Evolutionary conservation across 2,113 vertebrate species (phyloP).

Genomic region (Microtus montanus): DNA sequence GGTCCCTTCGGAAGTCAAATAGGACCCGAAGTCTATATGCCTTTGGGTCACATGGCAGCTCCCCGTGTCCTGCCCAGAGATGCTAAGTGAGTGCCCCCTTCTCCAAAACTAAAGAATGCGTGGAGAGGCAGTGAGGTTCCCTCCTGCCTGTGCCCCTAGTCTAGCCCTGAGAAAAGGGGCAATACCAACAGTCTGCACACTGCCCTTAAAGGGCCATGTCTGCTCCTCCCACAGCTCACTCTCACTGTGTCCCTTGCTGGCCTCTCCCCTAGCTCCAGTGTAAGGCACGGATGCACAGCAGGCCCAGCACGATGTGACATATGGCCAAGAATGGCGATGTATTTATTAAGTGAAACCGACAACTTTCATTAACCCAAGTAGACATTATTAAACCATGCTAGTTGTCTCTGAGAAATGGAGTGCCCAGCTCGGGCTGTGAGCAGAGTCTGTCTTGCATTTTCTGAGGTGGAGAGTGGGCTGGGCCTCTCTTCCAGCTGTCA

Average conservation of each 20-base stretch:
- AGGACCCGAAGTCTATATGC: not conserved
- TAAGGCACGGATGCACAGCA: not conserved
- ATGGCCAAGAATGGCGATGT: slow-evolving; percentile 66
- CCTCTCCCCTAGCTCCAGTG: not conserved
- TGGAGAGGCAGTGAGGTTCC: not conserved
- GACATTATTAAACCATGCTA: slow-evolving; percentile 64
- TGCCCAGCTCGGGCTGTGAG: not conserved
- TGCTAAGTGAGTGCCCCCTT: not conserved
- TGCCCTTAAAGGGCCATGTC: not conserved
- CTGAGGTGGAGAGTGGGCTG: not conserved
- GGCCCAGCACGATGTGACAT: slow-evolving; percentile 13
- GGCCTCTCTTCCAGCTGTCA: not conserved
- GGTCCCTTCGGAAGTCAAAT: not conserved
- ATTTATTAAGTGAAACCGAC: slow-evolving; percentile 80
- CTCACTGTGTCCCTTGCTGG: not conserved
- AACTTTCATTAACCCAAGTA: slow-evolving; percentile 79
- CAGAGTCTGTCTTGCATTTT: not conserved
- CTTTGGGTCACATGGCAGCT: not conserved
- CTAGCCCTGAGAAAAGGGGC: not conserved
- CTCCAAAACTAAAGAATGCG: not conserved
- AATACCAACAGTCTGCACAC: not conserved
- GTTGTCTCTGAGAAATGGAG: slow-evolving; percentile 71
- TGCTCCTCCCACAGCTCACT: not conserved
- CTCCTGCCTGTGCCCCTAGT: not conserved
- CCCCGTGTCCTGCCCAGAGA: not conserved